Evolutionary conservation across 2,888 invertebrate species (phyloP).

Genomic region (Sycophila texana): DNA sequence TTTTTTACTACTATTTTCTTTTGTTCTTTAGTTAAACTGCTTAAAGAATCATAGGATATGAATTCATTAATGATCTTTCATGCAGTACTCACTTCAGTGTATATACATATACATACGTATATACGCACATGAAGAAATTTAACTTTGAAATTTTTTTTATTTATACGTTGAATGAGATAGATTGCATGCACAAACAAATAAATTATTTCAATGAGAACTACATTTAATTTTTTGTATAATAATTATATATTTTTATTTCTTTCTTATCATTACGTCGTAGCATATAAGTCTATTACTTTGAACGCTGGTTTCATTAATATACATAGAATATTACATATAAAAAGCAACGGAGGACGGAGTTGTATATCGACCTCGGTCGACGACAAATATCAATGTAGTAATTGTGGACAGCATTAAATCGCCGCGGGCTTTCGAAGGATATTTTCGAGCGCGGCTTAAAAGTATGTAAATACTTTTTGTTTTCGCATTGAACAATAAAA

Average conservation of each 20-base stretch:
- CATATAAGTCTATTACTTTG: slow-evolving; percentile 30
- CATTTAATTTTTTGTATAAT: slow-evolving; percentile 19
- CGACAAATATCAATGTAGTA: slow-evolving; percentile 40
- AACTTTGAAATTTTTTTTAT: too few relatives aligned
- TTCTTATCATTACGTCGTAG: slow-evolving; percentile 31
- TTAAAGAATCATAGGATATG: not conserved
- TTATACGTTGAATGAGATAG: too few relatives aligned
- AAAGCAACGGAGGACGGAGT: slow-evolving; percentile 57
- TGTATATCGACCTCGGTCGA: slow-evolving; percentile 49
- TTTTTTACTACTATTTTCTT: too few relatives aligned
- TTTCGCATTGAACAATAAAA: slow-evolving; percentile 7
- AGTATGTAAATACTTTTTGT: not conserved
- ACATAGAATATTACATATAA: slow-evolving; percentile 53
- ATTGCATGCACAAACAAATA: too few relatives aligned
- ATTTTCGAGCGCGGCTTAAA: slow-evolving; percentile 7
- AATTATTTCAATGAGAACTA: too few relatives aligned
- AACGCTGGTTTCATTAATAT: slow-evolving; percentile 50
- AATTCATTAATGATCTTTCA: too few relatives aligned
- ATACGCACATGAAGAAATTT: too few relatives aligned
- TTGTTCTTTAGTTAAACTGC: not conserved
- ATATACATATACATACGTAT: not conserved
- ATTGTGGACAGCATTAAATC: slow-evolving; percentile 38
- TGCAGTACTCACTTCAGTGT: not conserved
- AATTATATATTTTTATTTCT: slow-evolving; percentile 49
- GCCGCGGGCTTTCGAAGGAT: slow-evolving; percentile 69